Conservation (phyloP, 1,140 invertebrate species). For the Drosophila aff. region DNA sequence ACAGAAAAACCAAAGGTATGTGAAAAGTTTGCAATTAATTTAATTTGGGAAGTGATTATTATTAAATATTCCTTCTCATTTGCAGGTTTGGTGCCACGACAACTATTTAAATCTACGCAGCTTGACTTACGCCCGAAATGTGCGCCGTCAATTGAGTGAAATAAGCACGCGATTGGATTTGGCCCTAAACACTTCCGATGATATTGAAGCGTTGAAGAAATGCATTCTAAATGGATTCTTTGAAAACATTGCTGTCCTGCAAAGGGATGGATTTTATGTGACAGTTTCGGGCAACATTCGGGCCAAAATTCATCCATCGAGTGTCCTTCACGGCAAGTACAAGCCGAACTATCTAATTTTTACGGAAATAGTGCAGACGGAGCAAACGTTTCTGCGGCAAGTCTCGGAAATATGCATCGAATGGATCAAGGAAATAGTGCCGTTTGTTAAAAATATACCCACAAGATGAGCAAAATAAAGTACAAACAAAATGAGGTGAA, state of each 20-base stretch:
- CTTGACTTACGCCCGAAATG: conserved; percentile 92
- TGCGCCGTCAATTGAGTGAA: conserved; percentile 92
- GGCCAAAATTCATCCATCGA: conserved; percentile 83
- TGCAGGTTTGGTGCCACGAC: conserved; percentile 94
- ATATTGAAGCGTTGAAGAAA: conserved; percentile 90
- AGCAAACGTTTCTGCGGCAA: conserved; percentile 92
- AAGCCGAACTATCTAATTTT: conserved; percentile 93
- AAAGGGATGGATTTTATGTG: conserved; percentile 90
- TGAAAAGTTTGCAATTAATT: background rate
- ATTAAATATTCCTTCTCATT: conserved; percentile 30
- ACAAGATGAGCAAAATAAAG: conserved; percentile 27
- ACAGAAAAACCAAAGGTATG: conserved; percentile 90
- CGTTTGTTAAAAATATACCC: conserved; percentile 54
- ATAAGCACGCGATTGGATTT: conserved; percentile 91
- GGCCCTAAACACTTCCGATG: conserved; percentile 90
- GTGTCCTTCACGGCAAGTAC: conserved; percentile 85
- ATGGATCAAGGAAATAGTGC: conserved; percentile 89
- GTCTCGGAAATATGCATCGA: conserved; percentile 90
- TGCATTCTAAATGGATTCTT: conserved; percentile 93
- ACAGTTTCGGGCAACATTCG: conserved; percentile 87
- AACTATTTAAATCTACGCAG: conserved; percentile 95
- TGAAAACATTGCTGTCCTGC: conserved; percentile 95
- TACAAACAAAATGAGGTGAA: background rate
- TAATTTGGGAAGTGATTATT: background rate
- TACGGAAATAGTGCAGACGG: conserved; percentile 95